Evolutionary conservation across 2,888 invertebrate species (phyloP), one percentile per base, ranked within the genome.

Genomic region (Microplitis manilae): DNA sequence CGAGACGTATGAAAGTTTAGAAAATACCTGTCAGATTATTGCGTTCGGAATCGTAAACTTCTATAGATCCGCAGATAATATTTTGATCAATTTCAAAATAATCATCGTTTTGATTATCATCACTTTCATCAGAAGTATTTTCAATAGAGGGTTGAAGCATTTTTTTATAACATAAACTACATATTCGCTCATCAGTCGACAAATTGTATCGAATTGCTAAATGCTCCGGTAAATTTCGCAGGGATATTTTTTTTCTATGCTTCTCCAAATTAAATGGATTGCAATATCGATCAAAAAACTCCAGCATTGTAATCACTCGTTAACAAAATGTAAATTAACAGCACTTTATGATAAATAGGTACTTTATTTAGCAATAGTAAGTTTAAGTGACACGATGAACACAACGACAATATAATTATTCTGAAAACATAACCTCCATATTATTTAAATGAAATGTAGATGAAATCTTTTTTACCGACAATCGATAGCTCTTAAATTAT

Each of bases 1-100:
- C 41, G 50, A 50, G 50, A 50, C 50, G 50, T 50, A 50, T 50
- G 8, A 50, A 50, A 50, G 50, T 50, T 50, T 50, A 50, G 50
- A 50, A 50, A 50, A 9, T 50, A 50, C 50, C 50, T 50, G 50
- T 50, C 50, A 75, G 61, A 73, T 40, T 59, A 77, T 67, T 68
- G 50, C 68, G 73, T 68, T 30, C 68, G 6, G 77, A 77, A 68
- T 77, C 68, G 61, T 77, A 73, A 67, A 77, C 73, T 38, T 73
- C 9, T 68, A 73, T 68, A 50, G 40, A 30, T 68, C 38, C 77
- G 64, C 61, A 9, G 69, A 60, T 77, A 60, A 59, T 7, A 77
- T 61, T 77, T 72, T 68, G 30, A 61, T 77, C 68, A 77, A n/a
- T 65, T 73, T 73, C 77, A n/a, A 61, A 61, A 60, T 61, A 68